phyloP scores from a whole-genome alignment of 2,888 invertebrate species.

The Ferdinandea cuprea region DNA sequence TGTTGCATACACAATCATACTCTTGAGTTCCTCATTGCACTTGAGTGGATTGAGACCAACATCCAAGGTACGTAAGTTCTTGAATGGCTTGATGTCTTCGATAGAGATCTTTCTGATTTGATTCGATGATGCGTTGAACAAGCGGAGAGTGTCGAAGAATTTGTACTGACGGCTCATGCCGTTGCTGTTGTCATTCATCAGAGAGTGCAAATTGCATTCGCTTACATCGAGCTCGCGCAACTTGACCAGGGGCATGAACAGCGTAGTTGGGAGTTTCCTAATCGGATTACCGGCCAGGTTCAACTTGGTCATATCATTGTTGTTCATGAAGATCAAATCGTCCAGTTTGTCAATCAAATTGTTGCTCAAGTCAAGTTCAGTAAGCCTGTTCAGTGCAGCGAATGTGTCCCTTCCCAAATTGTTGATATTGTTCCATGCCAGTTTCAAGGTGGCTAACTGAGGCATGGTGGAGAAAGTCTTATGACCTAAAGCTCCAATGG shows the following conservation, averaged over 20 bases:
- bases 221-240: constrained; percentile 88
- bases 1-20: constrained; percentile 84
- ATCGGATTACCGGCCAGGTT: constrained; percentile 90
- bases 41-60: constrained; percentile 87
- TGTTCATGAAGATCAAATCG: constrained; percentile 87
- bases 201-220: constrained; percentile 86
- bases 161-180: constrained; percentile 79
- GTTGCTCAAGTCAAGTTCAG: constrained; percentile 88
- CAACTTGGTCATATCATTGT: constrained; percentile 86
- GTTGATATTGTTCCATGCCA: constrained; percentile 87
- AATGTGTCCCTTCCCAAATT: constrained; percentile 85
- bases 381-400: constrained; percentile 85
- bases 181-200: constrained; percentile 86
- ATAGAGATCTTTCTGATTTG: constrained; percentile 79
- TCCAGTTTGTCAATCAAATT: constrained; percentile 87
- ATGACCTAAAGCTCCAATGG: constrained; percentile 86
- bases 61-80: constrained; percentile 83
- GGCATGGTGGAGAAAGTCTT: constrained; percentile 89
- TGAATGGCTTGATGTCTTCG: constrained; percentile 80
- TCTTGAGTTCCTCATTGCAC: constrained; percentile 88
- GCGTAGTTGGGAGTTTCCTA: constrained; percentile 86
- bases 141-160: constrained; percentile 85
- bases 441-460: constrained; percentile 86
- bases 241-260: constrained; percentile 86
- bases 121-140: constrained; percentile 84